These are phyloP conservation scores for Mythimna pallens DNA, from an alignment of 2,888 invertebrate genomes.

Conservation along the genomic window DNA sequence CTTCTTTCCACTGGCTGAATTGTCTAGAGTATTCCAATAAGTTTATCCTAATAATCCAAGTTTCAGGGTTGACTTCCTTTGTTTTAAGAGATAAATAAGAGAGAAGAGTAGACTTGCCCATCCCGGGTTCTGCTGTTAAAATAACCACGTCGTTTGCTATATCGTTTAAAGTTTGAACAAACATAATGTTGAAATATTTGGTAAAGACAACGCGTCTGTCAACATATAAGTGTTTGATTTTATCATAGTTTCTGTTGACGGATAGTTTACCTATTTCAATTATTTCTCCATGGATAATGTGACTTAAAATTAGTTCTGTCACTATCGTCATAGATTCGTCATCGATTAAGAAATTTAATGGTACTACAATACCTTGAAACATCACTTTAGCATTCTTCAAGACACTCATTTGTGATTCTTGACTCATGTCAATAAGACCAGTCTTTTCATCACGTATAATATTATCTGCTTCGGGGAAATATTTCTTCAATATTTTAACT, in stretches of 20 bases:
- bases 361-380: not conserved
- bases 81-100: conserved; percentile 44
- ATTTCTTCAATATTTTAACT: not conserved
- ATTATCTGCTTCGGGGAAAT: not conserved
- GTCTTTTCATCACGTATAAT: not conserved
- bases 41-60: not conserved
- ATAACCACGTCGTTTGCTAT: not conserved
- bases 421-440: not conserved
- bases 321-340: not conserved
- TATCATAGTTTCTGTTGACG: conserved; percentile 30
- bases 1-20: conserved; percentile 36
- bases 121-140: conserved; percentile 1
- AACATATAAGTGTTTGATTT: not conserved
- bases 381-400: not conserved
- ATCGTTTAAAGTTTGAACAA: not conserved
- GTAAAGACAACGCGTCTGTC: not conserved
- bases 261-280: conserved; percentile 19
- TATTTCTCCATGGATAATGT: not conserved
- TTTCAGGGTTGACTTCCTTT: not conserved
- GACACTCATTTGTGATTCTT: not conserved
- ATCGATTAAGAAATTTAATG: not conserved
- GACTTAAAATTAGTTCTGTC: not conserved
- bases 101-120: not conserved
- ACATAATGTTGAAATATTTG: not conserved
- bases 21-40: conserved; percentile 1